Percentiles rank a stretch among this genome's conserved stretches.
These are phyloP conservation scores for Cylloceria caligata DNA, from an alignment of 2,888 invertebrate genomes.

Conservation along the genomic window DNA sequence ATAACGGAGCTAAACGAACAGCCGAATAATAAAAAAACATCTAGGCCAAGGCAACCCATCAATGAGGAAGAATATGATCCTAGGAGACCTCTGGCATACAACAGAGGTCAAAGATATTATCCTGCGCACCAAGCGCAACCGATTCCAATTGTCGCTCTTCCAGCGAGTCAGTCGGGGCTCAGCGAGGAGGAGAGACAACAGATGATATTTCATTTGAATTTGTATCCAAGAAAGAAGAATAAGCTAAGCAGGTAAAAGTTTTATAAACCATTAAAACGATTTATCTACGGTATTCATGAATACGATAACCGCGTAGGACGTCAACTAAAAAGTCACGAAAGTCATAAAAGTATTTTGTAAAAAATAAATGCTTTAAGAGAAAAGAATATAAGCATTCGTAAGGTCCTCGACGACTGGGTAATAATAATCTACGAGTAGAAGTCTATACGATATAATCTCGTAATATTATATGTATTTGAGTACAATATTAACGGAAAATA, in stretches of 20 bases:
- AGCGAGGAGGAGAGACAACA: conserved; percentile 85
- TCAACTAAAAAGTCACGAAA: conserved; percentile 52
- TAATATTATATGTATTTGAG: not conserved
- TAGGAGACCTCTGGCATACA: conserved; percentile 73
- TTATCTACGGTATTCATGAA: conserved; percentile 19
- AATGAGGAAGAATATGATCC: conserved; percentile 75
- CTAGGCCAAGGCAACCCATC: conserved; percentile 69
- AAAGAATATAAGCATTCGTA: not conserved
- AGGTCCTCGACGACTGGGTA: not conserved
- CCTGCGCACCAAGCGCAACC: conserved; percentile 63
- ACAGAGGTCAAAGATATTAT: conserved; percentile 74
- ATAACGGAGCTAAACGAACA: conserved; percentile 83
- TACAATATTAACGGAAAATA: not conserved
- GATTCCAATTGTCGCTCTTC: conserved; percentile 71
- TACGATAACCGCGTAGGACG: conserved; percentile 31
- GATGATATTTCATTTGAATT: conserved; percentile 89
- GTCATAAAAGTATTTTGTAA: conserved; percentile 38
- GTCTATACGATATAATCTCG: not conserved
- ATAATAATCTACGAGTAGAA: not conserved
- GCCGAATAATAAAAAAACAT: conserved; percentile 70
- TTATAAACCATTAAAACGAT: not conserved
- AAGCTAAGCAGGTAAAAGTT: conserved; percentile 76
- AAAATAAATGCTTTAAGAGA: conserved; percentile 19
- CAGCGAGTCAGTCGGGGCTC: conserved; percentile 68
- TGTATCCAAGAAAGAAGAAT: conserved; percentile 86